Base-by-base conservation (phyloP, 1,140 invertebrate genomes). In the Philopotamus ludificatus region DNA sequence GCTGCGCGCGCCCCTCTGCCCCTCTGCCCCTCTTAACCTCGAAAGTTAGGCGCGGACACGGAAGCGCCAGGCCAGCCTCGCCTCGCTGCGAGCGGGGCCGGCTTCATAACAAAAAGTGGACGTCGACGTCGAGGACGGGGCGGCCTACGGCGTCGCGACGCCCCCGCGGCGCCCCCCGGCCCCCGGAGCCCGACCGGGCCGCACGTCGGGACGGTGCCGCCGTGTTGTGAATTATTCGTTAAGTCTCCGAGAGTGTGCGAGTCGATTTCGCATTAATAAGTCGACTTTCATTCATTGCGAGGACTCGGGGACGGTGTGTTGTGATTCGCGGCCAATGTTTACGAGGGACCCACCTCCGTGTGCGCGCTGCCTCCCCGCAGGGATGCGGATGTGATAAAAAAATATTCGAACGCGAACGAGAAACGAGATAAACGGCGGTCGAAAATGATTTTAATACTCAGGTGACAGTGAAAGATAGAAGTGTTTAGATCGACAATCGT, bases 401-500 rank as follows among this genome's bases (percentile, higher is more conserved):
- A 34, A 49, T 49, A 49, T 16, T 49, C 8, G 16, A 49, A 57
- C n/a, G n/a, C n/a, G n/a, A n/a, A n/a, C n/a, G n/a, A n/a, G n/a
- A n/a, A n/a, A n/a, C n/a, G n/a, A n/a, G n/a, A n/a, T n/a, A n/a
- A n/a, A n/a, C n/a, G n/a, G n/a, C n/a, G n/a, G n/a, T n/a, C n/a
- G n/a, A 8, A 59, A 21, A 59, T 21, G n/a, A 44, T 55, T 59
- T 15, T 55, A 28, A 45, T 62, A 53, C 57, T 49, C 12, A 62
- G 59, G 65, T 57, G 45, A 60, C 66, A 58, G 66, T 67, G 66
- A 21, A 63, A 34, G 12, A 12, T 34, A 39, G n/a, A 26, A 59
- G 26, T 34, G 60, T 61, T 41, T 45, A 3, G n/a, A 16, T 8
- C 2, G 2, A 3, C 7, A 23, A 7, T 20, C 22, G 7, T 47